Conservation (phyloP, 2,113 vertebrate species). For the Myotis yumanensis region DNA sequence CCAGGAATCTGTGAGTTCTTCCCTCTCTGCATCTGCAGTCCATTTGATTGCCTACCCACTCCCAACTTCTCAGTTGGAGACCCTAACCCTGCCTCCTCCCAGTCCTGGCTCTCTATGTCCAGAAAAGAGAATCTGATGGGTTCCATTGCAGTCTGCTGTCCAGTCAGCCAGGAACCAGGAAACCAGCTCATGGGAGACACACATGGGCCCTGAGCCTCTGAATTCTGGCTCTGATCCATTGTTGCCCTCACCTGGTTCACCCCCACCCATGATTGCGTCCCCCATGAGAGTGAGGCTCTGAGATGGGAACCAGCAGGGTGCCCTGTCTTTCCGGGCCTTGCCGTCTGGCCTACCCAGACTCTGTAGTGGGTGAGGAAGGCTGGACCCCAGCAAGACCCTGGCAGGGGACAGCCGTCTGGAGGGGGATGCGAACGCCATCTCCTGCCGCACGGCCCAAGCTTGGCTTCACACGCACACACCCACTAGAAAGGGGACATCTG, state of each 20-base stretch:
- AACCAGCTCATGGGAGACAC: neutral
- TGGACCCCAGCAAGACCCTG: neutral
- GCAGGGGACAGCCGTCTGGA: neutral
- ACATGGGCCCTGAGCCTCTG: neutral
- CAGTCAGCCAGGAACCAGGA: neutral
- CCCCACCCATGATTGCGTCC: neutral
- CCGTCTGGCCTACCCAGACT: neutral
- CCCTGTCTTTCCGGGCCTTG: neutral
- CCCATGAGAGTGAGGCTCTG: neutral
- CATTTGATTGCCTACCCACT: neutral
- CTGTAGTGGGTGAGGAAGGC: neutral
- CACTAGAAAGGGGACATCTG: conserved; percentile 32
- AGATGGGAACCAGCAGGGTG: neutral
- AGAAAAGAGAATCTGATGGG: neutral
- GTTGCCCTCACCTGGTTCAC: neutral
- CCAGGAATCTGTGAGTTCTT: neutral
- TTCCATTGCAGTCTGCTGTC: neutral
- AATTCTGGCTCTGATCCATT: neutral
- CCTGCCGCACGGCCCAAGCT: neutral
- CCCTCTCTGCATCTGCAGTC: too few species aligned
- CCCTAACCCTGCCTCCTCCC: neutral
- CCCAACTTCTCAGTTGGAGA: neutral
- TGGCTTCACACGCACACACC: conserved; percentile 44
- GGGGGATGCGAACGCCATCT: neutral
- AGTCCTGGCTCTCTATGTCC: neutral